Percentiles rank a stretch among this genome's conserved stretches.
phyloP scores from a whole-genome alignment of 2,888 invertebrate genomes.

The Melikaiella ostensackeni region DNA sequence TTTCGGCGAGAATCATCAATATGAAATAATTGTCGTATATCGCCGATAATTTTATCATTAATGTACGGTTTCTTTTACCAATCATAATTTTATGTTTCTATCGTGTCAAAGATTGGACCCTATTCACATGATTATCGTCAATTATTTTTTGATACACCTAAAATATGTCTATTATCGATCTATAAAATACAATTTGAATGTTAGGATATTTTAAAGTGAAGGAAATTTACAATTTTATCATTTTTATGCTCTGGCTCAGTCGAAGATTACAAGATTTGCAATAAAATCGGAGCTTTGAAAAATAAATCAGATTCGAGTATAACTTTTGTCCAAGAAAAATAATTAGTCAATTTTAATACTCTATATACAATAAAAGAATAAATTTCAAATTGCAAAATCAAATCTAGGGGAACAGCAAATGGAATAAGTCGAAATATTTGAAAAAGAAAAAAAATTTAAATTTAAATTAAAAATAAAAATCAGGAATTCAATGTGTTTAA shows the following conservation, averaged over 20 bases:
- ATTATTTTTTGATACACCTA: background rate
- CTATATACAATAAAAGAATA: background rate
- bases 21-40: background rate
- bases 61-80: background rate
- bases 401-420: background rate
- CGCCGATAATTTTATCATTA: no score
- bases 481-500: background rate
- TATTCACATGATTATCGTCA: background rate
- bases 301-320: background rate
- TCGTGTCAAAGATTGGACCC: conserved; percentile 15
- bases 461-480: background rate
- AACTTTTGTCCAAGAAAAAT: background rate
- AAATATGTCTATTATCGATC: background rate
- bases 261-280: background rate
- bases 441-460: background rate
- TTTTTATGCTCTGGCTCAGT: background rate
- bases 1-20: background rate
- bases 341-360: background rate
- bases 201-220: background rate
- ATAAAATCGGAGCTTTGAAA: background rate
- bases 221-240: background rate
- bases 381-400: background rate
- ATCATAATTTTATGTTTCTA: background rate
- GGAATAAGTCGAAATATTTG: background rate
- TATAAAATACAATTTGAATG: conserved; percentile 5